Conservation (phyloP, 2,888 invertebrate genomes). For the Octonoba sinensis region DNA sequence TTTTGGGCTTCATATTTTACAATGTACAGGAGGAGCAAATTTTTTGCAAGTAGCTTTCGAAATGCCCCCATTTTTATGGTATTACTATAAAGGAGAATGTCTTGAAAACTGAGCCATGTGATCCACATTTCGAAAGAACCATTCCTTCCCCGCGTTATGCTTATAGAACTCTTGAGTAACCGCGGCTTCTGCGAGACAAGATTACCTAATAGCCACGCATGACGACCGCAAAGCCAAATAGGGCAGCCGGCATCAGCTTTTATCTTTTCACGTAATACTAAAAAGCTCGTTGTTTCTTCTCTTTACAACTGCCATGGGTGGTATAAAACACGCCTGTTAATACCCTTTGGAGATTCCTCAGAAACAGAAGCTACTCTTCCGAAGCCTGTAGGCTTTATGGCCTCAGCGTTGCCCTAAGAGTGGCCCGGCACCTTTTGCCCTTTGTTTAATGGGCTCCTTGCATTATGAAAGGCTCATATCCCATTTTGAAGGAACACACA, state of each 20-base stretch:
- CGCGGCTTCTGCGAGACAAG: not conserved
- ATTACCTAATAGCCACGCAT: conserved; percentile 21
- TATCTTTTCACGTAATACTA: conserved; percentile 20
- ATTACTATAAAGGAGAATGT: too few relatives aligned
- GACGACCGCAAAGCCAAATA: not conserved
- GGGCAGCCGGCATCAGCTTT: not conserved
- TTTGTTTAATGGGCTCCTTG: conserved; percentile 17
- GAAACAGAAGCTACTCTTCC: not conserved
- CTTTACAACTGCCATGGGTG: conserved; percentile 22
- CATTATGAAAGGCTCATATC: conserved; percentile 23
- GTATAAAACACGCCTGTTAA: conserved; percentile 15
- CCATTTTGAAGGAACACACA: not conserved
- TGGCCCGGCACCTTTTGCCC: not conserved
- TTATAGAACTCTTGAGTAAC: too few relatives aligned
- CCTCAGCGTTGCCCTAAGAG: not conserved
- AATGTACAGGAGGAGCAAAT: too few relatives aligned
- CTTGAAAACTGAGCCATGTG: too few relatives aligned
- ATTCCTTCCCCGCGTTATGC: too few relatives aligned
- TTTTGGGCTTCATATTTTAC: too few relatives aligned
- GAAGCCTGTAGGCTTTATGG: conserved; percentile 14
- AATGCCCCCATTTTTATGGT: too few relatives aligned
- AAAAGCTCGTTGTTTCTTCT: conserved; percentile 14
- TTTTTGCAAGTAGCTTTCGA: too few relatives aligned
- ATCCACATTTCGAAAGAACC: too few relatives aligned
- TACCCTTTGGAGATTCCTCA: conserved; percentile 15